Conservation (phyloP, 2,888 invertebrate genomes). For the Emmelina monodactyla region DNA sequence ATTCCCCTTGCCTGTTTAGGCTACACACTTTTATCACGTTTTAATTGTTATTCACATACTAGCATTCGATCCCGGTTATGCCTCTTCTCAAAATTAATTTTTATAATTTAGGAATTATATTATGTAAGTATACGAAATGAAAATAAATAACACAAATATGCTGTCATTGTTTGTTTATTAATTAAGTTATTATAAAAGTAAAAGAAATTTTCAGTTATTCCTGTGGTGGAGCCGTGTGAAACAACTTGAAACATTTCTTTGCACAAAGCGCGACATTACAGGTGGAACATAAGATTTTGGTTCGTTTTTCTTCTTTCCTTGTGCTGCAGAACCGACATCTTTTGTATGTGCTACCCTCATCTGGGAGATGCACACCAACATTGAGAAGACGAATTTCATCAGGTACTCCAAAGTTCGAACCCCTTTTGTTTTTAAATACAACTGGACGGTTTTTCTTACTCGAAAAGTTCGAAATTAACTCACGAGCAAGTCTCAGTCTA, state of each 20-base stretch:
- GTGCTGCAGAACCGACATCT: slow-evolving; percentile 13
- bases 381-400: slow-evolving; percentile 22
- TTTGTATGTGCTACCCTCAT: slow-evolving; percentile 9
- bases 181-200: too few relatives aligned
- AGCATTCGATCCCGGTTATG: too few relatives aligned
- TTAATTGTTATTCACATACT: too few relatives aligned
- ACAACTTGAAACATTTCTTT: slow-evolving; percentile 12
- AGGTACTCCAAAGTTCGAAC: slow-evolving; percentile 21
- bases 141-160: too few relatives aligned
- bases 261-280: slow-evolving; percentile 15
- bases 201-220: too few relatives aligned
- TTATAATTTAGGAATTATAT: too few relatives aligned
- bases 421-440: slow-evolving; percentile 18
- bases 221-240: slow-evolving; percentile 8
- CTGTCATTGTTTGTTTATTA: too few relatives aligned
- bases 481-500: slow-evolving; percentile 15
- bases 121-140: too few relatives aligned
- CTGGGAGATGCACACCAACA: slow-evolving; percentile 22
- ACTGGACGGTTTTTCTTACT: slow-evolving; percentile 8
- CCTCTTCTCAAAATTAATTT: too few relatives aligned
- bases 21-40: too few relatives aligned
- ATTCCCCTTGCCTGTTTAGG: too few relatives aligned
- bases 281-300: slow-evolving; percentile 7
- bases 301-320: slow-evolving; percentile 9
- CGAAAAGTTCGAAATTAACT: slow-evolving; percentile 12